A percentile compares a stretch with the other conserved stretches of the same genome.
These are phyloP conservation scores for Mormyrus lacerda DNA, from an alignment of 2,113 vertebrate genomes.

Conservation along the genomic window DNA sequence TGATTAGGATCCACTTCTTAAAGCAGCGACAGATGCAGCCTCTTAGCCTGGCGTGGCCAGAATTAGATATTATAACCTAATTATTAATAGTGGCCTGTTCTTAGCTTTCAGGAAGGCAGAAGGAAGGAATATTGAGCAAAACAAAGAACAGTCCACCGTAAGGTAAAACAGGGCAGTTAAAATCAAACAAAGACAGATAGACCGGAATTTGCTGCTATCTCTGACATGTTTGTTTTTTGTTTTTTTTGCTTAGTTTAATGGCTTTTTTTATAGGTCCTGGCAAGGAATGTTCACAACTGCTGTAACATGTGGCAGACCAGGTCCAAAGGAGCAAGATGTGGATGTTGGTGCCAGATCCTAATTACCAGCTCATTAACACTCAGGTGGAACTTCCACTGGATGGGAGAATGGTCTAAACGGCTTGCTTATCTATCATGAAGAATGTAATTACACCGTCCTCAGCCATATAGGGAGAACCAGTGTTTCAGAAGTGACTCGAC, in stretches of 20 bases:
- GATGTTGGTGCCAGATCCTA: constrained; percentile 66
- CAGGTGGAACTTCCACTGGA: constrained; percentile 75
- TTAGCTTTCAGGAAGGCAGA: neutral
- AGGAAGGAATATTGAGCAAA: neutral
- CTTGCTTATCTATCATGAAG: constrained; percentile 64
- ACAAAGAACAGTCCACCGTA: neutral
- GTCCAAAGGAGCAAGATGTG: constrained; percentile 63
- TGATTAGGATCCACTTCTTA: neutral
- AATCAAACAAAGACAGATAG: neutral
- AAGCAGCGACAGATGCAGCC: neutral
- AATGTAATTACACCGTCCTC: constrained; percentile 76
- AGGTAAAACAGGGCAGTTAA: neutral
- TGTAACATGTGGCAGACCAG: constrained; percentile 66
- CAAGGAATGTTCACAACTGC: constrained; percentile 48
- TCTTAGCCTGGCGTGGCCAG: neutral
- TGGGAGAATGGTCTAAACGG: constrained; percentile 68
- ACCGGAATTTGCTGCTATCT: neutral
- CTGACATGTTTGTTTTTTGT: neutral
- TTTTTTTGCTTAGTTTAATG: neutral
- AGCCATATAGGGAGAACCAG: constrained; percentile 53
- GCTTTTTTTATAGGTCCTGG: constrained; percentile 17
- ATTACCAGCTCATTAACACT: constrained; percentile 81
- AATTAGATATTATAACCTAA: neutral
- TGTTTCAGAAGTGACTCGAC: constrained; percentile 38
- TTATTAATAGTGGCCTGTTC: neutral